phyloP scores from a whole-genome alignment of 2,888 invertebrate genomes.

The Aphelenchoides bicaudatus region DNA sequence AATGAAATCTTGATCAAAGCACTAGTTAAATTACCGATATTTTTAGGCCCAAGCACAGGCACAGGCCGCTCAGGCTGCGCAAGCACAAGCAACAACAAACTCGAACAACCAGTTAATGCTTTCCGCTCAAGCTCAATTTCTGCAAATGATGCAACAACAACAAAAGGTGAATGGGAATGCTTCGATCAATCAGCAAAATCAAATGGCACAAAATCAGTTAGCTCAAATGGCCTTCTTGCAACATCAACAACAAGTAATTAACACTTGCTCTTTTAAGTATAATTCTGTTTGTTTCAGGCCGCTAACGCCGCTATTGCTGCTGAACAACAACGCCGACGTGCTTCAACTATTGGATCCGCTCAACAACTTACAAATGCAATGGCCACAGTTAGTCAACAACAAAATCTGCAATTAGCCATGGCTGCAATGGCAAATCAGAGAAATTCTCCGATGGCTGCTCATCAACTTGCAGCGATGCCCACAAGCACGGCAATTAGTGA shows the following conservation, averaged over 20 bases:
- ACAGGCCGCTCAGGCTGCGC: constrained; percentile 7
- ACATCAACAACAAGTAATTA: constrained; percentile 15
- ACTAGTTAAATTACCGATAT: not conserved
- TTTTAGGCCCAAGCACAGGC: constrained; percentile 16
- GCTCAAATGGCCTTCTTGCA: constrained; percentile 16
- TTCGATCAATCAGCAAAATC: constrained; percentile 15
- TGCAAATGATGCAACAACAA: constrained; percentile 23
- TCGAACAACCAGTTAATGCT: constrained; percentile 1
- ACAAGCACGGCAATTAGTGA: too few species aligned
- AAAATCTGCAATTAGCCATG: too few species aligned
- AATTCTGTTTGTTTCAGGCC: not conserved
- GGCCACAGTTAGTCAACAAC: not conserved
- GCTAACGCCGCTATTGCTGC: constrained; percentile 6
- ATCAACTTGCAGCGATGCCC: too few species aligned
- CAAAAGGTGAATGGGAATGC: constrained; percentile 4
- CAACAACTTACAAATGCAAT: constrained; percentile 1
- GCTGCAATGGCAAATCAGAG: too few species aligned
- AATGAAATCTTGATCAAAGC: not conserved
- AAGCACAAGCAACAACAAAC: not conserved
- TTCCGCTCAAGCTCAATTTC: constrained; percentile 11
- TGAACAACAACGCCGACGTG: constrained; percentile 3
- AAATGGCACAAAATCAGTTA: constrained; percentile 17
- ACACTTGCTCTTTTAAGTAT: not conserved
- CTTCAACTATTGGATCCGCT: not conserved
- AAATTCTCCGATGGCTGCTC: too few species aligned